Evolutionary conservation across 2,113 vertebrate species (phyloP).

Genomic region (Colius striatus): DNA sequence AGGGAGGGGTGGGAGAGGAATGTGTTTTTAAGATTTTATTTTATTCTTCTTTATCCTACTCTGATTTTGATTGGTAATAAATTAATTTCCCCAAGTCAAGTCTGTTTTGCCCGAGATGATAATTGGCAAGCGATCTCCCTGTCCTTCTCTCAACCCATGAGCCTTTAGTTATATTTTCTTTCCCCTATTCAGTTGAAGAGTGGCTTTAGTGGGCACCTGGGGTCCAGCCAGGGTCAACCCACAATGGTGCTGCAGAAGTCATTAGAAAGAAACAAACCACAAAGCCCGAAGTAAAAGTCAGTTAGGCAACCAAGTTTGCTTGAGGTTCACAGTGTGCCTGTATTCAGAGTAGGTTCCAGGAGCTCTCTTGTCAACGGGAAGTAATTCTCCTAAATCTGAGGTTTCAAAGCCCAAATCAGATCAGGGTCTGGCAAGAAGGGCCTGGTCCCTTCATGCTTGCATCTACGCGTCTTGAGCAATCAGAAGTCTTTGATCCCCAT

Average conservation of each 20-base stretch:
- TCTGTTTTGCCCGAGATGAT: background rate
- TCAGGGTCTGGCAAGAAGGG: background rate
- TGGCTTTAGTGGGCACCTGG: background rate
- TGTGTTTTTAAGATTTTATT: background rate
- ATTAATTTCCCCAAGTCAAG: background rate
- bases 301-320: background rate
- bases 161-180: background rate
- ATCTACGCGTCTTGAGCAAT: background rate
- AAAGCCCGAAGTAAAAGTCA: background rate
- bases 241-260: background rate
- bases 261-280: background rate
- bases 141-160: background rate
- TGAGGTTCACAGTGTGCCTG: fast-evolving
- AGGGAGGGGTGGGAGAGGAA: background rate
- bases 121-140: background rate
- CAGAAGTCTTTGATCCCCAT: background rate
- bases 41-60: background rate
- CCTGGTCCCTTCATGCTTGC: background rate
- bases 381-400: background rate
- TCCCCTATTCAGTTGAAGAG: background rate
- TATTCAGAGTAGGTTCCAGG: background rate
- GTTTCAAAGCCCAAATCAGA: background rate
- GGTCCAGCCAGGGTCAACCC: background rate
- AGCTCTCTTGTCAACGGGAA: background rate
- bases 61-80: background rate